These are phyloP conservation scores for Drosophila subpulchrella DNA, from an alignment of 1,140 invertebrate species.

Conservation along the genomic window DNA sequence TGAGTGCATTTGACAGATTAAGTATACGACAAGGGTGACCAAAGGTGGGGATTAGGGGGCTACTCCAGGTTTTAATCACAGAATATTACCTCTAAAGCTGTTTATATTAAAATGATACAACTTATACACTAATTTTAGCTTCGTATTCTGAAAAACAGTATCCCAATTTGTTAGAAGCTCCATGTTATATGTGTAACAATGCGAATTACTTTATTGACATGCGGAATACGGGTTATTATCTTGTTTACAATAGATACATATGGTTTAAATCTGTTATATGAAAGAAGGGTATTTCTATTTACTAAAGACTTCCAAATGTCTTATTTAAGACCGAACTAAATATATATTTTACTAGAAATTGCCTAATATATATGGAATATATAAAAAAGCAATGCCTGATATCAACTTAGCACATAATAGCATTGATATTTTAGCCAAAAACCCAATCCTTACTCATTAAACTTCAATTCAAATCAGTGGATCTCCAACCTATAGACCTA, in stretches of 20 bases:
- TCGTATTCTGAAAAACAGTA: too few species aligned
- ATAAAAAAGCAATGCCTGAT: not conserved
- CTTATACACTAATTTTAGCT: too few species aligned
- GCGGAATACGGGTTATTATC: not conserved
- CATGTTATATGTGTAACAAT: too few species aligned
- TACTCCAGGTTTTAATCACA: not conserved
- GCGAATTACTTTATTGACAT: too few species aligned
- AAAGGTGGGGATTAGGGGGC: not conserved
- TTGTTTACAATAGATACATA: slow-evolving; percentile 5
- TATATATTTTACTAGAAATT: too few species aligned
- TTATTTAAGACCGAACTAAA: too few species aligned
- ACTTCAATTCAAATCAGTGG: slow-evolving; percentile 14
- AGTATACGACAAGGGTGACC: slow-evolving; percentile 50
- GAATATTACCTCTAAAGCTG: too few species aligned
- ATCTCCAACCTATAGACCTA: slow-evolving; percentile 3
- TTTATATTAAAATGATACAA: too few species aligned
- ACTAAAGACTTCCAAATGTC: too few species aligned
- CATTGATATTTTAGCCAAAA: not conserved
- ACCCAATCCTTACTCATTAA: not conserved
- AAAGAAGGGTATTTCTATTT: too few species aligned
- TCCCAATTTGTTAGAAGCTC: too few species aligned
- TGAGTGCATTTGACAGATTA: slow-evolving; percentile 60
- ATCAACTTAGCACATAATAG: not conserved
- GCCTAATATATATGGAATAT: not conserved
- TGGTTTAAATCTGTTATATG: not conserved